A percentile compares a stretch with the other conserved stretches of the same genome.
These are phyloP conservation scores for Ceratoteleas bidentatus DNA, from an alignment of 1,140 invertebrate species.

Conservation along the genomic window DNA sequence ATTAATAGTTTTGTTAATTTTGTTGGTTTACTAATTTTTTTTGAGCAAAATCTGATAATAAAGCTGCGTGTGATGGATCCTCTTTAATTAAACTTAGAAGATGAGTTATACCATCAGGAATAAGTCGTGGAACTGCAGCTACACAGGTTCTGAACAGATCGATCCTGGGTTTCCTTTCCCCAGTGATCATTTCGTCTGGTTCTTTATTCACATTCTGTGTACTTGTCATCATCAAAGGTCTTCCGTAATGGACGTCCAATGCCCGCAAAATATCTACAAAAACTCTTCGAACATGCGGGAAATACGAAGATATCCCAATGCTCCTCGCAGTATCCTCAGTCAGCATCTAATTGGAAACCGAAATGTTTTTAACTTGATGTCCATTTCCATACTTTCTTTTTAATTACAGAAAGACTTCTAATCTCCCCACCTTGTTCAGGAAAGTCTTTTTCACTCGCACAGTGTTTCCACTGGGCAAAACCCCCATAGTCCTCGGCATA, in stretches of 20 bases:
- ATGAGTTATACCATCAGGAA: conserved; percentile 97
- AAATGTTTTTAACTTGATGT: neutral
- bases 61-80: too few relatives aligned
- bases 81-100: too few relatives aligned
- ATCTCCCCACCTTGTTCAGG: conserved; percentile 89
- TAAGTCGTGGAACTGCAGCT: conserved; percentile 97
- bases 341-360: conserved; percentile 85
- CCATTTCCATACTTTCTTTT: too few relatives aligned
- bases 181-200: conserved; percentile 97
- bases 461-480: conserved; percentile 96
- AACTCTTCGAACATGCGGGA: conserved; percentile 96
- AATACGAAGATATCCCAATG: conserved; percentile 98
- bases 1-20: too few relatives aligned
- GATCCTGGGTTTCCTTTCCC: conserved; percentile 98
- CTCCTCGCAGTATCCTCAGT: conserved; percentile 97
- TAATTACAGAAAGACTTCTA: too few relatives aligned
- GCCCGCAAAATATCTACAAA: conserved; percentile 98
- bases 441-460: conserved; percentile 97
- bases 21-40: too few relatives aligned
- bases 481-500: conserved; percentile 97
- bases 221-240: conserved; percentile 97
- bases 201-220: conserved; percentile 98
- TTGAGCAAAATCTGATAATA: too few relatives aligned
- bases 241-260: conserved; percentile 97
- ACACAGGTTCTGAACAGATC: conserved; percentile 99